phyloP scores from a whole-genome alignment of 53 echinoderm and acorn worm genomes.

The Astropecten irregularis region DNA sequence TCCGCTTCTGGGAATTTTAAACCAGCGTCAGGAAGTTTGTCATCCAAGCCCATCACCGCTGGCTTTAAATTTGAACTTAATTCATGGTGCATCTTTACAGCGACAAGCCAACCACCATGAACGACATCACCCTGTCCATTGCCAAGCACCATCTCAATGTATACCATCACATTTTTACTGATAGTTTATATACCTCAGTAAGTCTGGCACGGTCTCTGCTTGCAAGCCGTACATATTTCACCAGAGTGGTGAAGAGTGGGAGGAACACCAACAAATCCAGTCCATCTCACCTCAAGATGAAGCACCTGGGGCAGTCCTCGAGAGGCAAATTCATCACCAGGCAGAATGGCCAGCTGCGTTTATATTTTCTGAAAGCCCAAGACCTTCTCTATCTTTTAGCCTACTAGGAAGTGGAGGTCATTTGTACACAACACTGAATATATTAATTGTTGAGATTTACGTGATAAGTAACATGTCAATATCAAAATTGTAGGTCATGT shows the following conservation, averaged over 20 bases:
- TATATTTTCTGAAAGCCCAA: too few species aligned
- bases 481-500: too few species aligned
- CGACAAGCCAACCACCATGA: background rate
- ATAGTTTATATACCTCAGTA: background rate
- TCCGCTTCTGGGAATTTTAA: background rate
- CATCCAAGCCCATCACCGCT: background rate
- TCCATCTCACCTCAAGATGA: background rate
- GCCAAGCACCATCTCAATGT: too few species aligned
- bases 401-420: too few species aligned
- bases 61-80: background rate
- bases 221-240: background rate
- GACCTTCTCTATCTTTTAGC: too few species aligned
- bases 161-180: constrained; percentile 29
- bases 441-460: too few species aligned
- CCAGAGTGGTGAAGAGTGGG: background rate
- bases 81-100: background rate
- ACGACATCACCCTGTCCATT: background rate
- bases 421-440: too few species aligned
- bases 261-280: background rate
- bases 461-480: too few species aligned
- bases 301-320: background rate
- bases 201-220: background rate
- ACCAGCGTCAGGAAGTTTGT: background rate
- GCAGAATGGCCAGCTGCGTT: constrained; percentile 2
- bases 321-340: background rate